These are phyloP conservation scores for Himalopsyche japonica DNA, from an alignment of 2,888 invertebrate species.

Conservation along the genomic window DNA sequence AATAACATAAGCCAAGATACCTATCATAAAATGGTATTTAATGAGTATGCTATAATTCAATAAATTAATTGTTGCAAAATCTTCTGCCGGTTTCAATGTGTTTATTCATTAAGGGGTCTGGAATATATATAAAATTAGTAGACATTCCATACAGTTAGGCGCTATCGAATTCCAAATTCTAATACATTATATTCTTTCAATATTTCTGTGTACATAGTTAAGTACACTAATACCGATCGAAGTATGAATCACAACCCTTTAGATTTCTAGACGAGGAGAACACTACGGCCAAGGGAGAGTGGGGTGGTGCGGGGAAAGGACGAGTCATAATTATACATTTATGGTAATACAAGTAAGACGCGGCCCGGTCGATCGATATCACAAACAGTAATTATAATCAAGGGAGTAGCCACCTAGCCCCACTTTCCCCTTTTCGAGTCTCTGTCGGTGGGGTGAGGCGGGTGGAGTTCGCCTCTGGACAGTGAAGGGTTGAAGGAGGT, in stretches of 20 bases:
- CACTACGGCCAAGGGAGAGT: not conserved
- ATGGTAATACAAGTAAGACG: conserved; percentile 42
- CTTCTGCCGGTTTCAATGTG: no score
- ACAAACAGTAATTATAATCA: conserved; percentile 42
- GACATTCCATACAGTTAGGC: not conserved
- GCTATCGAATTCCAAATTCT: not conserved
- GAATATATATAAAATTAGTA: not conserved
- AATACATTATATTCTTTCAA: not conserved
- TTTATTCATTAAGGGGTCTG: no score
- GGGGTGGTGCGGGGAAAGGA: conserved; percentile 11
- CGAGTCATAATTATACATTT: conserved; percentile 41
- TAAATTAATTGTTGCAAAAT: no score
- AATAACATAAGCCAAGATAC: no score
- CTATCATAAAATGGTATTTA: no score
- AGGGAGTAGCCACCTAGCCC: conserved; percentile 26
- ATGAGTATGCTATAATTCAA: no score
- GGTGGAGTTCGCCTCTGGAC: conserved; percentile 36
- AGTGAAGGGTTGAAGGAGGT: conserved; percentile 39
- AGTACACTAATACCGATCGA: not conserved
- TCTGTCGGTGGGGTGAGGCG: conserved; percentile 7
- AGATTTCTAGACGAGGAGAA: not conserved
- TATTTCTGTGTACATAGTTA: not conserved
- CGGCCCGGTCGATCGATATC: conserved; percentile 41
- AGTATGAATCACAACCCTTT: not conserved
- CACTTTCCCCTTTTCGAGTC: conserved; percentile 7